A percentile compares a stretch with the other conserved stretches of the same genome.
phyloP scores from a whole-genome alignment of 2,113 vertebrate species.

The Chroicocephalus ridibundus region DNA sequence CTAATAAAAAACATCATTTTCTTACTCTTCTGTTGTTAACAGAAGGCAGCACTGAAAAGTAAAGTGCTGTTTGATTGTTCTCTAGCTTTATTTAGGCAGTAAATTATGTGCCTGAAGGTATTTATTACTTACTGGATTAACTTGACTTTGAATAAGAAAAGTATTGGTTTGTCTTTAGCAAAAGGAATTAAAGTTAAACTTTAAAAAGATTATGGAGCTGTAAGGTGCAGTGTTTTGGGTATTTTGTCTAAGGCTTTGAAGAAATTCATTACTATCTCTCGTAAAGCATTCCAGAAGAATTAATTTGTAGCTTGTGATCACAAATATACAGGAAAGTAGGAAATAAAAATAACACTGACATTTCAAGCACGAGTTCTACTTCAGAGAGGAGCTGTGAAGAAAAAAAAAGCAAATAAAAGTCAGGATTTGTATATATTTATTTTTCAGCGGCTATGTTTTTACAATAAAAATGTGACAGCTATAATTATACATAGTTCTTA shows the following conservation, averaged over 20 bases:
- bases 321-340: not conserved
- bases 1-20: not conserved
- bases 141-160: not conserved
- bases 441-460: not conserved
- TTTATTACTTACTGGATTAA: constrained; percentile 23
- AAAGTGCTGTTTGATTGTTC: not conserved
- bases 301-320: not conserved
- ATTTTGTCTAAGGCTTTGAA: not conserved
- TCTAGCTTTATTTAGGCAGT: not conserved
- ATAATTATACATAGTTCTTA: not conserved
- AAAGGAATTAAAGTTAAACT: constrained; percentile 16
- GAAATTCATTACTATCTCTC: not conserved
- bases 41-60: not conserved
- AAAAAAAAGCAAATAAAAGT: not conserved
- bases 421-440: not conserved
- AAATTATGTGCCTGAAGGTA: not conserved
- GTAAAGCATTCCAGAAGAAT: not conserved
- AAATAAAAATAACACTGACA: constrained; percentile 18
- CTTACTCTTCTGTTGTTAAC: not conserved
- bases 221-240: not conserved
- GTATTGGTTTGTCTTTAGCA: not conserved
- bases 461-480: not conserved
- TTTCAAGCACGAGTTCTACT: not conserved
- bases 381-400: not conserved
- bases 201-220: not conserved